Evolutionary conservation across 2,797 vertebrate genomes (phyloP), one percentile per base, ranked within the genome.

Genomic region (Lithobates sylvaticus): DNA sequence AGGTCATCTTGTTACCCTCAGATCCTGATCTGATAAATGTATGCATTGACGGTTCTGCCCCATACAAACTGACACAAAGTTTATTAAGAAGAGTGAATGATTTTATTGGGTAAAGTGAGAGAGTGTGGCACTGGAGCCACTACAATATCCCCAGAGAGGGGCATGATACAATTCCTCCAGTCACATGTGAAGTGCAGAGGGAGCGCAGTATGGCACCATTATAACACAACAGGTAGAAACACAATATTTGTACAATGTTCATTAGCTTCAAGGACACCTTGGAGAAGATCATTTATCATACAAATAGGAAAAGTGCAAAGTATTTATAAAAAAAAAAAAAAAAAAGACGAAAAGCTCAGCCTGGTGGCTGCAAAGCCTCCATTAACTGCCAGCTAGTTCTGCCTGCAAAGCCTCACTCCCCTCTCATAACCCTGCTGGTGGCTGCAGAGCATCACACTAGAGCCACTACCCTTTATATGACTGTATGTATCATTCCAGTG

Each of bases 71-170:
- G 73, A 82, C 34, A 86, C 78, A 77, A 44, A 16, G 15, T 21
- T 42, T 18, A 26, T 78, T 65, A 87, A 71, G 78, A 83, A 74
- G 64, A 69, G 69, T 83, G 75, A 83, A 82, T 65, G 42, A 44
- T 50, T 86, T 86, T 86, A 86, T 86, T 87, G 77, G 79, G 73
- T 79, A 85, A 50, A 69, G 70, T 69, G 84, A 81, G 84, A 81
- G 50, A 10, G 10, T 69, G 72, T 67, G 78, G 84, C 58, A n/a
- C 18, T 1, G 39, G 68, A 47, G 84, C 27, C 76, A 71, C 76
- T 65, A 71, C 54, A 78, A 44, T 32, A 74, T 27, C 71, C 23
- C 50, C 70, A 21, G 8, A 23, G n/a, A 27, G 32, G 42, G 75
- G 21, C 27, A 64, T 16, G 42, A 44, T 79, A 44, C 73, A 69